These are phyloP conservation scores for Clarias fuscus DNA, from an alignment of 2,797 vertebrate species.

Conservation along the genomic window DNA sequence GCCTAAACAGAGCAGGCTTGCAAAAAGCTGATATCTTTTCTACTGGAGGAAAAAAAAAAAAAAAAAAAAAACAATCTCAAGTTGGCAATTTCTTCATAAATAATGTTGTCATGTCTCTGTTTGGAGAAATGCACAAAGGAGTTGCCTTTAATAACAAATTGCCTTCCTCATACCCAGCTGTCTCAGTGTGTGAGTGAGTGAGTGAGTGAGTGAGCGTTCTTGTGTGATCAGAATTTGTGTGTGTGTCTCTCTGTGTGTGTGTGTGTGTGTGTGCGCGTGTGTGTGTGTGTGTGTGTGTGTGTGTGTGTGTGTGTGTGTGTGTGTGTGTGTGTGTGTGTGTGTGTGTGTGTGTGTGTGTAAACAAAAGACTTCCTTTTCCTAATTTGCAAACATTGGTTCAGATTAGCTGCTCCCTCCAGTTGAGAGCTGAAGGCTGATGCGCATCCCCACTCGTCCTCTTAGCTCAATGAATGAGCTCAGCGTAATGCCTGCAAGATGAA, in stretches of 20 bases:
- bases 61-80: background rate
- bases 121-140: background rate
- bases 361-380: conserved; percentile 5
- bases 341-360: background rate
- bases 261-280: background rate
- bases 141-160: background rate
- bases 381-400: background rate
- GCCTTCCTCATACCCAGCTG: background rate
- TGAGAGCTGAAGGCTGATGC: background rate
- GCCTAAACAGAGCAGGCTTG: background rate
- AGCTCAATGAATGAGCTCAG: background rate
- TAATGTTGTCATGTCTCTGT: background rate
- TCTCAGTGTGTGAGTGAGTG: no score
- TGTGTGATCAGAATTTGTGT: background rate
- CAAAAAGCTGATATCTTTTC: conserved; percentile 14
- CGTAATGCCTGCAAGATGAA: background rate
- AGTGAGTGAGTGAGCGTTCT: background rate
- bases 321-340: background rate
- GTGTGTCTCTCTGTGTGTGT: background rate
- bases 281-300: background rate
- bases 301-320: background rate
- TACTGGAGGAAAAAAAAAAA: background rate
- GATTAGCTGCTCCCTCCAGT: background rate
- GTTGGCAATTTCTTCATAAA: background rate
- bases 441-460: background rate